Evolutionary conservation across 2,113 vertebrate species (phyloP).

Genomic region (Pterocles orientalis): DNA sequence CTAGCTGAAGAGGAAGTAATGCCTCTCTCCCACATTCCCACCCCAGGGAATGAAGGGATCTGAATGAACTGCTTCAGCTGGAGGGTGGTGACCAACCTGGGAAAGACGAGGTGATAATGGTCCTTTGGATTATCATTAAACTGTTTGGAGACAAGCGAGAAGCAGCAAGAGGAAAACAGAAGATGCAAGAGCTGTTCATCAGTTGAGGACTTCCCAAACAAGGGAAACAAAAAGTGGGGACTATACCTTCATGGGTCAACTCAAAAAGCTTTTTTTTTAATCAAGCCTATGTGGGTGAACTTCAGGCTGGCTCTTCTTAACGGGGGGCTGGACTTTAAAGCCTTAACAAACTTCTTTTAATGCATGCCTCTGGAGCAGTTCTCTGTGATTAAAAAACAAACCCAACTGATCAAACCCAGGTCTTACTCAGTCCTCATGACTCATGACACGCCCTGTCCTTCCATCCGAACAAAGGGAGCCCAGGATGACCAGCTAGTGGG

Average conservation of each 20-base stretch:
- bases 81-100: not conserved
- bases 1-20: not conserved
- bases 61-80: not conserved
- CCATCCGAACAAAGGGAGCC: accelerated
- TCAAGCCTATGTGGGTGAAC: not conserved
- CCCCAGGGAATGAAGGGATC: not conserved
- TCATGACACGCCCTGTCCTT: not conserved
- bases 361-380: not conserved
- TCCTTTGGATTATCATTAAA: not conserved
- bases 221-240: not conserved
- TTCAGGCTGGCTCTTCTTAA: not conserved
- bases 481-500: accelerated
- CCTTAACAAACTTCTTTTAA: not conserved
- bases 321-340: not conserved
- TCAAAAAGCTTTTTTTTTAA: not conserved
- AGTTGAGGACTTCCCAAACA: not conserved
- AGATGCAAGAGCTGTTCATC: not conserved
- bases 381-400: not conserved
- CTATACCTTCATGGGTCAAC: not conserved
- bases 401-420: not conserved
- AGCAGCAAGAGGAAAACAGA: not conserved
- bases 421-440: not conserved
- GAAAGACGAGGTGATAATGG: not conserved
- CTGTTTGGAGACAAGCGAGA: not conserved
- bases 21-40: not conserved